Conservation (phyloP, 2,797 vertebrate species). For the Percopsis omiscomaycus region DNA sequence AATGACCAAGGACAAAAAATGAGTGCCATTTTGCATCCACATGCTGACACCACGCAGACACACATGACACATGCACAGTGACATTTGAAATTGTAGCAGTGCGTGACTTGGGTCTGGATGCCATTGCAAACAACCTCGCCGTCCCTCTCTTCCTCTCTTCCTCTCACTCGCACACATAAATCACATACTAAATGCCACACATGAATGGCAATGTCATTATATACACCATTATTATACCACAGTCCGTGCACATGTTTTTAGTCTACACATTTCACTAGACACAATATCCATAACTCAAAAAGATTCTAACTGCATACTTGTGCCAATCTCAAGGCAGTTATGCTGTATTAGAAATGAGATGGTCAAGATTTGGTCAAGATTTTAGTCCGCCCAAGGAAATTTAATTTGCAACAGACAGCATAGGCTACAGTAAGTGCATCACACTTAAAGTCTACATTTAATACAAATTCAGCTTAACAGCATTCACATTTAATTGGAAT, state of each 20-base stretch:
- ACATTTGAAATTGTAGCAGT: slow-evolving; percentile 52
- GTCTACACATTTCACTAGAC: slow-evolving; percentile 1
- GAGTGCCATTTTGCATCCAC: slow-evolving; percentile 51
- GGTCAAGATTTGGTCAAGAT: background rate
- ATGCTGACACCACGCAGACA: slow-evolving; percentile 1
- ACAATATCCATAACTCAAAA: slow-evolving; percentile 8
- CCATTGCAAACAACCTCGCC: slow-evolving; percentile 31
- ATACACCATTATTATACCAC: slow-evolving; percentile 30
- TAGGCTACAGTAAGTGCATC: slow-evolving; percentile 16
- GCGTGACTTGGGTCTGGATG: slow-evolving; percentile 38
- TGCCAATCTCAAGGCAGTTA: slow-evolving; percentile 19
- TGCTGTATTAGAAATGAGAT: slow-evolving; percentile 31
- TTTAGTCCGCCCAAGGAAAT: slow-evolving; percentile 30
- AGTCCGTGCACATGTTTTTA: slow-evolving; percentile 13
- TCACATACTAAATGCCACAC: slow-evolving; percentile 2
- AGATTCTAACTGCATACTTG: slow-evolving; percentile 1
- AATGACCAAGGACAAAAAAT: slow-evolving; percentile 58
- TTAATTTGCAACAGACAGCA: slow-evolving; percentile 31
- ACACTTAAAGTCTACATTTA: slow-evolving; percentile 24
- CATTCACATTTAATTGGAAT: slow-evolving; percentile 13
- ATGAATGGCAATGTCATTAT: slow-evolving; percentile 9
- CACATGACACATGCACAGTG: slow-evolving; percentile 26
- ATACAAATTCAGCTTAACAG: slow-evolving; percentile 35
- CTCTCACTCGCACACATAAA: background rate
- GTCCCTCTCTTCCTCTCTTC: background rate